Conservation (phyloP, 92 coral and sea anemone genomes). For the Scolanthus callimorphus region DNA sequence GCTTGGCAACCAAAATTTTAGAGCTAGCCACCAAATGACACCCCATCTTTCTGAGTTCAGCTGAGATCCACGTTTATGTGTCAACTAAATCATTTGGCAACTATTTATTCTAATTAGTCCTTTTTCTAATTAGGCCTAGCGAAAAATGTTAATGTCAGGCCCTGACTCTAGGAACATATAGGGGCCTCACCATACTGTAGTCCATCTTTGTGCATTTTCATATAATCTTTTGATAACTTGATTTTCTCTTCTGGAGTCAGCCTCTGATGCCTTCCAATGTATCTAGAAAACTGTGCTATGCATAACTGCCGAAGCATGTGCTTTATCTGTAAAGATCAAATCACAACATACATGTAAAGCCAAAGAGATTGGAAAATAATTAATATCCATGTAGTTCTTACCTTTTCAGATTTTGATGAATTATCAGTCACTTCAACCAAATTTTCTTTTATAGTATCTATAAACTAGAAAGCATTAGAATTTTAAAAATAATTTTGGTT, state of each 20-base stretch:
- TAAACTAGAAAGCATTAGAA: slow-evolving; percentile 31
- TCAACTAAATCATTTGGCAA: too few species aligned
- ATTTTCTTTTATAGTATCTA: slow-evolving; percentile 30
- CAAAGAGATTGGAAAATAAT: background rate
- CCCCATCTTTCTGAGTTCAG: too few species aligned
- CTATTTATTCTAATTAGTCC: too few species aligned
- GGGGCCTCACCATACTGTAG: slow-evolving; percentile 87
- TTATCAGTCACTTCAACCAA: slow-evolving; percentile 17
- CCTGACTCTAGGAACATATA: too few species aligned
- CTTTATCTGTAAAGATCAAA: slow-evolving; percentile 44
- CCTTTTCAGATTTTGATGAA: slow-evolving; percentile 42
- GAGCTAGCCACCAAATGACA: too few species aligned
- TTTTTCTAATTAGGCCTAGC: too few species aligned
- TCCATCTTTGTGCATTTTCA: slow-evolving; percentile 86
- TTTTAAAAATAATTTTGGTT: too few species aligned
- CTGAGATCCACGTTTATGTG: too few species aligned
- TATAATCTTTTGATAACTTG: slow-evolving; percentile 68
- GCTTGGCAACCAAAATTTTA: too few species aligned
- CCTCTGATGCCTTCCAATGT: slow-evolving; percentile 57
- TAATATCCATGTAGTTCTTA: slow-evolving; percentile 10
- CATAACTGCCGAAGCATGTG: slow-evolving; percentile 59
- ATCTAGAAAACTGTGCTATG: slow-evolving; percentile 87
- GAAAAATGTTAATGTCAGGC: too few species aligned
- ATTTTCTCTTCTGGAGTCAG: slow-evolving; percentile 70
- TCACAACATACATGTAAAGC: background rate